Conservation (phyloP, 2,113 vertebrate genomes). For the Rhombomys opimus region DNA sequence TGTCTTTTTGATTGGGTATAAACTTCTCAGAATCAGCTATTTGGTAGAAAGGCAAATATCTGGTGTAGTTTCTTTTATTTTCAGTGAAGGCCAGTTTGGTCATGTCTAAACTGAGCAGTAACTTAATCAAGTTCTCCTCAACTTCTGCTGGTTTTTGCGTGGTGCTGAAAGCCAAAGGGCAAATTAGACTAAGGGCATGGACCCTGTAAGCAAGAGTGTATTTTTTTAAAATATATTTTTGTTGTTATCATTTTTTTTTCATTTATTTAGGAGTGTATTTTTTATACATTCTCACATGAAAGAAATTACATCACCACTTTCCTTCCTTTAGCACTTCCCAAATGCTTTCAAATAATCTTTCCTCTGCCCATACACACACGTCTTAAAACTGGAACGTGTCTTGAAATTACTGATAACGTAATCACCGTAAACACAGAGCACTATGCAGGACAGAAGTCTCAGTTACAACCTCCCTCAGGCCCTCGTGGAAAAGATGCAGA, state of each 20-base stretch:
- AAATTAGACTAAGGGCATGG: background rate
- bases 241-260: too few species aligned
- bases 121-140: background rate
- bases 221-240: background rate
- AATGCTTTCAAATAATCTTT: background rate
- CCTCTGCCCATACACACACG: background rate
- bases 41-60: background rate
- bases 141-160: background rate
- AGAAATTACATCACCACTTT: background rate
- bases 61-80: background rate
- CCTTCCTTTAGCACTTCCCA: background rate
- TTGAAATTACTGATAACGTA: background rate
- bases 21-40: background rate
- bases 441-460: background rate
- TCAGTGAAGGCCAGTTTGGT: background rate
- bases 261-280: background rate
- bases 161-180: background rate
- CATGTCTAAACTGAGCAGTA: background rate
- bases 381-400: slow-evolving; percentile 20
- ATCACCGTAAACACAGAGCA: background rate
- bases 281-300: background rate
- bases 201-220: background rate
- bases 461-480: background rate
- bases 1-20: background rate
- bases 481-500: background rate